Evolutionary conservation across 35 echinoderm and acorn worm species (phyloP).

Genomic region (Heliocidaris tuberculata): DNA sequence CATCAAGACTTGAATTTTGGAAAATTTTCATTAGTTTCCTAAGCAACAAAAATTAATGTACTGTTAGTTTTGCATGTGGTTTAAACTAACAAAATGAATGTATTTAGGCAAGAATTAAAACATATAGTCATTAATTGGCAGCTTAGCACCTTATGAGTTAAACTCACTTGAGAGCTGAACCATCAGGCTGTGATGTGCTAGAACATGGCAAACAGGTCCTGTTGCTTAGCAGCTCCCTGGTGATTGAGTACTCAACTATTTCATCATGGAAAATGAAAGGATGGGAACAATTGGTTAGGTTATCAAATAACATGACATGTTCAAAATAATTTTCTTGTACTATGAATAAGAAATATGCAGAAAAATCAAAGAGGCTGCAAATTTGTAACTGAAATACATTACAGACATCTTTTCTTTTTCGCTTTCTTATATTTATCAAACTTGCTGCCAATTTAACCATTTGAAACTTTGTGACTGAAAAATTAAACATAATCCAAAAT

Average conservation of each 20-base stretch:
- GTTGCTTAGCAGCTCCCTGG: slow-evolving; percentile 24
- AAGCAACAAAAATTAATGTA: too few species aligned
- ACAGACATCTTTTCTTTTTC: background rate
- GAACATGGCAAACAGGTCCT: slow-evolving; percentile 46
- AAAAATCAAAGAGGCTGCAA: background rate
- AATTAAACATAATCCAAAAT: too few species aligned
- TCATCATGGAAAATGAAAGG: background rate
- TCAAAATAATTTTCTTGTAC: background rate
- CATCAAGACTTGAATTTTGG: too few species aligned
- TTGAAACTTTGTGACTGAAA: background rate
- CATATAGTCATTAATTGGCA: background rate
- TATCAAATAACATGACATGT: background rate
- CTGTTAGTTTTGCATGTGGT: too few species aligned
- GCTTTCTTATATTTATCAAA: too few species aligned
- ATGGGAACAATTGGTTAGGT: background rate
- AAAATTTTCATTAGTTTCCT: too few species aligned
- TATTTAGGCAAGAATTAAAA: too few species aligned
- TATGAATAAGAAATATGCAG: background rate
- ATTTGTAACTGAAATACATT: background rate
- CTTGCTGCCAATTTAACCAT: too few species aligned
- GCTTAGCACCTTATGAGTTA: background rate
- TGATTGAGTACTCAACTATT: slow-evolving; percentile 43
- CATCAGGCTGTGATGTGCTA: background rate
- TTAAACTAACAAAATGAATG: too few species aligned
- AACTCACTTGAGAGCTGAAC: slow-evolving; percentile 34